Percentiles rank a stretch among this genome's conserved stretches.
Evolutionary conservation across 2,888 invertebrate species (phyloP).

Genomic region (Tenodera sinensis): DNA sequence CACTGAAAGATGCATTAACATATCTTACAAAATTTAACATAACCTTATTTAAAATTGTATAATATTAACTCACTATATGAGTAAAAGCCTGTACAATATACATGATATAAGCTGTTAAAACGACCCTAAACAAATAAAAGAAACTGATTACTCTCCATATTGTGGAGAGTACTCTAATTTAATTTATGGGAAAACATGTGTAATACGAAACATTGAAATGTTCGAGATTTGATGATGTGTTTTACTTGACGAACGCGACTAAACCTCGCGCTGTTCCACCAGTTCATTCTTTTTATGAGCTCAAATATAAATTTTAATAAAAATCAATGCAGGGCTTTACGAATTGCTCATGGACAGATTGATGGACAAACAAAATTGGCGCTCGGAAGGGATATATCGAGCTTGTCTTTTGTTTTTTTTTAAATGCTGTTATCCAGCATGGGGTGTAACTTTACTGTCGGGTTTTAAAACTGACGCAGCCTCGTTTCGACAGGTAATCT

Average conservation of each 20-base stretch:
- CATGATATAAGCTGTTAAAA: too few relatives aligned
- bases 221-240: not conserved
- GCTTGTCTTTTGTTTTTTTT: not conserved
- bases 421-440: not conserved
- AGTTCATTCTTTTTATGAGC: not conserved
- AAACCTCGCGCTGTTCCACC: not conserved
- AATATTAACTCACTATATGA: too few relatives aligned
- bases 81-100: too few relatives aligned
- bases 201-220: too few relatives aligned
- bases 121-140: too few relatives aligned
- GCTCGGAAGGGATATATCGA: not conserved
- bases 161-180: too few relatives aligned
- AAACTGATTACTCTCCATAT: too few relatives aligned
- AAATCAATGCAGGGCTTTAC: not conserved
- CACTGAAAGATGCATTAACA: too few relatives aligned
- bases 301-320: not conserved
- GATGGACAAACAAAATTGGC: not conserved
- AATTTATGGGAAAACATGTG: too few relatives aligned
- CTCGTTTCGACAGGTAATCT: constrained; percentile 17
- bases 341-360: not conserved
- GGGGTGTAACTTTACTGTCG: not conserved
- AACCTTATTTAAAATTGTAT: too few relatives aligned
- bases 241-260: not conserved
- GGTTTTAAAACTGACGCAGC: not conserved
- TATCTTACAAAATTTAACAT: too few relatives aligned